Evolutionary conservation across 2,797 vertebrate species (phyloP).

Genomic region (Danio kyathit): DNA sequence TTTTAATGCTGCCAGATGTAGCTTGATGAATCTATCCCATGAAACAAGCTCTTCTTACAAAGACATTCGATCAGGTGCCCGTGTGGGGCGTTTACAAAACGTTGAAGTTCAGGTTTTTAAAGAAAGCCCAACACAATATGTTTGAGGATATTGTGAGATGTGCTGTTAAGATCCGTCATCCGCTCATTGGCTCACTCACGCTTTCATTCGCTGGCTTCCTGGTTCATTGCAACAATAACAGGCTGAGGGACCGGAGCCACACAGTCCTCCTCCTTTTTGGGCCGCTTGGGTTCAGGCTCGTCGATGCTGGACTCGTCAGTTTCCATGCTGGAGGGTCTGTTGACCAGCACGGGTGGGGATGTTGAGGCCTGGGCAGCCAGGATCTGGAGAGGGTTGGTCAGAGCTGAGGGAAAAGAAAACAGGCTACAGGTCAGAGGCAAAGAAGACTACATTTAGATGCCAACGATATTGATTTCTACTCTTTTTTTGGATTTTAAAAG

Average conservation of each 20-base stretch:
- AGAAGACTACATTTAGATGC: too few relatives aligned
- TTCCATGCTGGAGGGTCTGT: conserved; percentile 78
- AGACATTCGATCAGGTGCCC: conserved; percentile 50
- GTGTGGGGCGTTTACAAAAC: conserved; percentile 50
- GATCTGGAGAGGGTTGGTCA: conserved; percentile 94
- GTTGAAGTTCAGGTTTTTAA: conserved; percentile 50
- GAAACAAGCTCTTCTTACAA: conserved; percentile 46
- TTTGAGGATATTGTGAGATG: conserved; percentile 60
- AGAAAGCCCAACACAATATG: conserved; percentile 63
- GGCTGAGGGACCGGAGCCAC: conserved; percentile 76
- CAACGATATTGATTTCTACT: too few relatives aligned
- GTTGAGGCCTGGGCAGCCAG: conserved; percentile 96
- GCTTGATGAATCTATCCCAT: conserved; percentile 44
- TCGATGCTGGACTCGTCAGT: conserved; percentile 72
- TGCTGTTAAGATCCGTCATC: conserved; percentile 72
- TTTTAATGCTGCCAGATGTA: conserved; percentile 61
- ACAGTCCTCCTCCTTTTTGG: conserved; percentile 85
- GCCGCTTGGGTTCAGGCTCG: conserved; percentile 89
- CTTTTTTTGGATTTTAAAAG: too few relatives aligned
- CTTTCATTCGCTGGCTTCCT: conserved; percentile 63
- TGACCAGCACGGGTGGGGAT: conserved; percentile 91
- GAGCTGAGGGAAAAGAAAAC: conserved; percentile 73
- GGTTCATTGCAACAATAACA: conserved; percentile 80
- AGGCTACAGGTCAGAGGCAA: conserved; percentile 20
- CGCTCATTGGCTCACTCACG: conserved; percentile 55